Base-by-base conservation (phyloP, 1,140 invertebrate species). In the Caenorhabditis brenneri region DNA sequence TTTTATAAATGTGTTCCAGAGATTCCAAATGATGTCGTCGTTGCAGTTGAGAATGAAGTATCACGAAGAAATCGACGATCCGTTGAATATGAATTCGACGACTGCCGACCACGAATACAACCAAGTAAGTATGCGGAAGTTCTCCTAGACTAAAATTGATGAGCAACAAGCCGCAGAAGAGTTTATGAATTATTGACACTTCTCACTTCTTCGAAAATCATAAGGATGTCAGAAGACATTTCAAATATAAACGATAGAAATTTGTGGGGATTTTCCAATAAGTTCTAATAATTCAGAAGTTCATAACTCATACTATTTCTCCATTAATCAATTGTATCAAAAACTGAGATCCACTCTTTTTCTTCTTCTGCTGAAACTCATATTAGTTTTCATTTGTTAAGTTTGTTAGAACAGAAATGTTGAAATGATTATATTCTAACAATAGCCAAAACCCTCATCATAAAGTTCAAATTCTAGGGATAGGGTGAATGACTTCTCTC, bases 11-110 rank as follows among this genome's bases (percentile, higher is more conserved):
- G 36, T 74, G 65, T 74, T 74, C 65, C 65, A 74, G 65, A 74
- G n/a, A 46, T 46, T 46, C 65, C 36, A 10, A 24, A 39, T 10
- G 65, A 42, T 24, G n/a, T 27, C 24, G 9, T 27, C 9, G 10
- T 24, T 19, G 6, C 36, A 10, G 19, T 16, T 74, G 65, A 74
- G 46, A 46, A 74, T 42, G 65, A 46, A 74, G 15, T 27, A 10
- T 12, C 22, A 12, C 33, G 36, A 27, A 31, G 65, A 15, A 39
- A 10, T 42, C 65, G 65, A 27, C 65, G 65, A 42, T 74, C 65
- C 2, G 65, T 74, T 22, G 65, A 74, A 29, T 74, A 74, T 24
- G 65, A 74, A 24, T 74, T 74, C n/a, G 65, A 74, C 15, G 65
- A 74, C 29, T 74, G 65, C 33, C 65, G 65, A 24, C 65, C 65